These are phyloP conservation scores for Recurvirostra avosetta DNA, from an alignment of 2,113 vertebrate species.

Conservation along the genomic window DNA sequence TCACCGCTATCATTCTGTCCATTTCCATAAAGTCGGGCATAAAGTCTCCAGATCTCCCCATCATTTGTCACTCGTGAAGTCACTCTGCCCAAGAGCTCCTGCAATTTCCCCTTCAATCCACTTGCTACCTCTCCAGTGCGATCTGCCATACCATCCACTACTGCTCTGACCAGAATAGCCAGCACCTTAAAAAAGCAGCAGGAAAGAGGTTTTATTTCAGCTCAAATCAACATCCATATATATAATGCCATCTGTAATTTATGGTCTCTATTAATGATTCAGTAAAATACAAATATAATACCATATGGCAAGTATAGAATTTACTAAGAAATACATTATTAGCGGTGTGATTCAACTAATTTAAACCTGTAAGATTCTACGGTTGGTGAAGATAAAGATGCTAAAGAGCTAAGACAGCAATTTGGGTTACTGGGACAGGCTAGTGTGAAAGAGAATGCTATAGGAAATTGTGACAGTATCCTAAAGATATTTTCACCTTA, in stretches of 20 bases:
- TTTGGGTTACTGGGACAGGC: neutral
- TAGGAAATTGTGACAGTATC: neutral
- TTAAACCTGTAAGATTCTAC: neutral
- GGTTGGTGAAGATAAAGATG: neutral
- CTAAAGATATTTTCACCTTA: neutral
- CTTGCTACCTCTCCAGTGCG: conserved; percentile 71
- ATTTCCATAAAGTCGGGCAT: conserved; percentile 82
- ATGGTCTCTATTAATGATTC: neutral
- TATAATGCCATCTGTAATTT: neutral
- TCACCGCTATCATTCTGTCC: conserved; percentile 77
- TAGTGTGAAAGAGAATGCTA: neutral
- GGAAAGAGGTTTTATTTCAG: neutral
- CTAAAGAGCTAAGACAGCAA: neutral
- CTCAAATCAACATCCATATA: neutral
- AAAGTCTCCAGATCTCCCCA: conserved; percentile 86
- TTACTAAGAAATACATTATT: neutral
- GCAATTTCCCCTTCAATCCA: conserved; percentile 77
- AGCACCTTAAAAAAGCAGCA: conserved; percentile 78
- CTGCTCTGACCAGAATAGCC: conserved; percentile 84
- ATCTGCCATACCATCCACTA: conserved; percentile 78
- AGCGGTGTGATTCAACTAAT: neutral
- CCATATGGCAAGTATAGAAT: neutral
- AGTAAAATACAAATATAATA: neutral
- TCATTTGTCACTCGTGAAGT: conserved; percentile 86
- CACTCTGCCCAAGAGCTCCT: conserved; percentile 88